Evolutionary conservation across 2,113 vertebrate species (phyloP).

Genomic region (Deroptyus accipitrinus): DNA sequence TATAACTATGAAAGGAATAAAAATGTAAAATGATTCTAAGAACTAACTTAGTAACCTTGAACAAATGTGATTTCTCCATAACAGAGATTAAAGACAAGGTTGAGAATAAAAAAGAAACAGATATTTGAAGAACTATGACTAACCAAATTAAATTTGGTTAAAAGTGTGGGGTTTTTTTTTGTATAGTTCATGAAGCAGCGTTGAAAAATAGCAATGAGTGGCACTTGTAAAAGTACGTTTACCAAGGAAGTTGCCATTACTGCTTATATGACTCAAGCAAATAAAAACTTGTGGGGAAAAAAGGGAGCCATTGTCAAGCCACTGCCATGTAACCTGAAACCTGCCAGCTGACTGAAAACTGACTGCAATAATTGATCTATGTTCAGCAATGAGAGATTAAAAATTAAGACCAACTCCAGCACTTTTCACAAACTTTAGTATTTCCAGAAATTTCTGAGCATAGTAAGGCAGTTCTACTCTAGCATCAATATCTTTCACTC

Average conservation of each 20-base stretch:
- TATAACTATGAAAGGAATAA: background rate
- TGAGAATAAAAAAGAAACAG: background rate
- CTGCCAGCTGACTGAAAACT: background rate
- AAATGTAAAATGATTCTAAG: background rate
- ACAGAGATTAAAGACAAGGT: background rate
- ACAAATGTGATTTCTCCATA: background rate
- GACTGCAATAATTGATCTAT: background rate
- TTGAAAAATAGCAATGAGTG: background rate
- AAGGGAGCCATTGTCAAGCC: background rate
- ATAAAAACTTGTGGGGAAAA: background rate
- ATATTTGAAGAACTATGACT: background rate
- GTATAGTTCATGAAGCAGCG: background rate
- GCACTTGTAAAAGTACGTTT: background rate
- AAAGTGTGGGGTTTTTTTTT: accelerated
- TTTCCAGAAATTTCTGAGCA: background rate
- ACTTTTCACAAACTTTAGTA: background rate
- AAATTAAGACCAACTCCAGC: background rate
- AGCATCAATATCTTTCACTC: background rate
- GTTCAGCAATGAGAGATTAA: background rate
- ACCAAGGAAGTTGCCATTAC: background rate
- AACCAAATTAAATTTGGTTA: background rate
- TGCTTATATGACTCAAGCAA: background rate
- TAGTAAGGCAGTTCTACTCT: background rate
- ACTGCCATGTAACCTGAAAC: background rate
- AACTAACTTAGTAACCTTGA: background rate